Evolutionary conservation across 2,797 vertebrate species (phyloP).

Genomic region (Enteromius paludinosus): DNA sequence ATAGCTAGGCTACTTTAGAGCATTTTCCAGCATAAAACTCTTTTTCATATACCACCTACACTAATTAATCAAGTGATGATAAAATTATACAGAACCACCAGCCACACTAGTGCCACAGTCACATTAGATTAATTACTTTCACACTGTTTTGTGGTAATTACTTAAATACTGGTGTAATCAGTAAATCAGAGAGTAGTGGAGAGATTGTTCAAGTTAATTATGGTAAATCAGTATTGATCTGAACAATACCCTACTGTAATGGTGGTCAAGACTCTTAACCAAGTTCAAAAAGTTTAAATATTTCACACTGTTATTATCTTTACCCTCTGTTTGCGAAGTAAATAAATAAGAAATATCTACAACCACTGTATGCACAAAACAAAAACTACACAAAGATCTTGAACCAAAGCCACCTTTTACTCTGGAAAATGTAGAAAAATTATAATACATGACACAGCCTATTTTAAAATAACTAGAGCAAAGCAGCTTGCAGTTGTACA

Average conservation of each 20-base stretch:
- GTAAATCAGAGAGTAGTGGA: slow-evolving; percentile 51
- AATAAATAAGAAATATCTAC: background rate
- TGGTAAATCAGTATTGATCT: background rate
- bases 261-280: background rate
- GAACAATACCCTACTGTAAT: background rate
- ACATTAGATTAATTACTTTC: background rate
- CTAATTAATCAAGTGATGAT: background rate
- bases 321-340: background rate
- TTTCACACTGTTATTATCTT: slow-evolving; percentile 1
- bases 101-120: background rate
- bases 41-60: background rate
- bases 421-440: background rate
- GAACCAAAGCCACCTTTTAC: background rate
- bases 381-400: background rate
- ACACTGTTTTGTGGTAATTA: background rate
- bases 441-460: background rate
- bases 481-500: background rate
- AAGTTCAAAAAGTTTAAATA: background rate
- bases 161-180: slow-evolving; percentile 34
- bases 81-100: background rate
- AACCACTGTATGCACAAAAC: background rate
- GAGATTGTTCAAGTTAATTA: slow-evolving; percentile 31
- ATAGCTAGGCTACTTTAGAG: background rate
- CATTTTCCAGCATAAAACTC: background rate
- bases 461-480: background rate